A percentile compares a stretch with the other conserved stretches of the same genome.
These are phyloP conservation scores for Antheraea yamamai DNA, from an alignment of 2,888 invertebrate species.

Conservation along the genomic window DNA sequence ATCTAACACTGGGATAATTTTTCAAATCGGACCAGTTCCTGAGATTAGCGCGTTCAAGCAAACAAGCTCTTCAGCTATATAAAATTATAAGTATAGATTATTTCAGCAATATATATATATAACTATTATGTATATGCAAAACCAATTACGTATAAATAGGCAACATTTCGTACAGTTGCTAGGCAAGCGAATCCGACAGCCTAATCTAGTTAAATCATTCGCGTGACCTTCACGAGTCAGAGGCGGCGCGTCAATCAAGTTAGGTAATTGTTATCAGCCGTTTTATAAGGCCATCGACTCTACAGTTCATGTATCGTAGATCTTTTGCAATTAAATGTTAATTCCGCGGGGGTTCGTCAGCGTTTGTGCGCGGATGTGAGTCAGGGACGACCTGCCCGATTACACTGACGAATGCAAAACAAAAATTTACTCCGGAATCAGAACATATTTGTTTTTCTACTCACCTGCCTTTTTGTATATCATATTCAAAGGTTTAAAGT, in stretches of 20 bases:
- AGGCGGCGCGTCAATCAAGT: constrained; percentile 11
- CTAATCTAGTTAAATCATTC: background rate
- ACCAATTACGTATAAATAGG: background rate
- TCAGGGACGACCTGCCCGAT: constrained; percentile 46
- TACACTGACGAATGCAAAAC: constrained; percentile 28
- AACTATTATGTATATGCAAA: background rate
- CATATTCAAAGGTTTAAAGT: too few species aligned
- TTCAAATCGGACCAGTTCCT: too few species aligned
- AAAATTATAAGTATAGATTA: too few species aligned
- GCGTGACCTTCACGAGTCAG: constrained; percentile 6
- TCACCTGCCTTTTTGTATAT: background rate
- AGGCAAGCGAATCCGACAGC: background rate
- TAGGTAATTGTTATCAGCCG: constrained; percentile 11
- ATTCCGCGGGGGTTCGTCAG: constrained; percentile 38
- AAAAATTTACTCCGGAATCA: constrained; percentile 30
- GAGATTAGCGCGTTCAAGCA: too few species aligned
- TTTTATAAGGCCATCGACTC: constrained; percentile 6
- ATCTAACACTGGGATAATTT: too few species aligned
- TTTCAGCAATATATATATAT: background rate
- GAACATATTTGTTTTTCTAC: background rate
- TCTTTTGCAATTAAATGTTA: constrained; percentile 58
- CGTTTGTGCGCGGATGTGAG: constrained; percentile 42
- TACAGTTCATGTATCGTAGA: constrained; percentile 6
- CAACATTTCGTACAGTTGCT: background rate
- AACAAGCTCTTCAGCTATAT: too few species aligned